These are phyloP conservation scores for Aquatica leii DNA, from an alignment of 2,888 invertebrate genomes.

Conservation along the genomic window DNA sequence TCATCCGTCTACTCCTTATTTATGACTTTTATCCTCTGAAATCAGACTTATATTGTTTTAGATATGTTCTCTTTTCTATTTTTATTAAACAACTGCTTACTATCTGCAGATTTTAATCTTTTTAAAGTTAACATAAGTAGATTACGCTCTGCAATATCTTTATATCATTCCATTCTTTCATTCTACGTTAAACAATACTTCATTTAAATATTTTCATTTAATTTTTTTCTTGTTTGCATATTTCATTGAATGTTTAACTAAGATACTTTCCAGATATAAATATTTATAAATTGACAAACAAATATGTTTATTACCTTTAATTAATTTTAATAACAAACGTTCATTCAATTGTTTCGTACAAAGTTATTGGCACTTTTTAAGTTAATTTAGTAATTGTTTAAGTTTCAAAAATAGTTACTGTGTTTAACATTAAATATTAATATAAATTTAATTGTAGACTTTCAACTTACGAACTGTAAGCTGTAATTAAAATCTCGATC, in stretches of 20 bases:
- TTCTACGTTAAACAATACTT: conserved; percentile 29
- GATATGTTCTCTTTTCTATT: conserved; percentile 43
- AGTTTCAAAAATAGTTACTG: too few species aligned
- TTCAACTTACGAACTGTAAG: too few species aligned
- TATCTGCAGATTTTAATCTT: conserved; percentile 31
- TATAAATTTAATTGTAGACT: too few species aligned
- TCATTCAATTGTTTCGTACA: too few species aligned
- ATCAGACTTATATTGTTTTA: conserved; percentile 53
- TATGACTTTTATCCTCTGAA: conserved; percentile 53
- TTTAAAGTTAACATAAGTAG: conserved; percentile 30
- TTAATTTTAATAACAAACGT: too few species aligned
- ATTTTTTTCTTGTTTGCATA: conserved; percentile 2
- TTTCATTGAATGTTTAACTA: too few species aligned
- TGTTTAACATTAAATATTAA: too few species aligned
- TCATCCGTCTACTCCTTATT: conserved; percentile 50
- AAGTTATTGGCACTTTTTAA: too few species aligned
- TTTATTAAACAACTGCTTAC: conserved; percentile 34
- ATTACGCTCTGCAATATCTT: conserved; percentile 31
- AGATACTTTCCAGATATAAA: too few species aligned
- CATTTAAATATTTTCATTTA: conserved; percentile 27
- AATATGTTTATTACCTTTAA: too few species aligned
- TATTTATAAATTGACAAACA: too few species aligned
- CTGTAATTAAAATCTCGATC: conserved; percentile 6
- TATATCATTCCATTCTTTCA: conserved; percentile 4
- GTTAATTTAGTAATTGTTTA: too few species aligned